Evolutionary conservation across 2,888 invertebrate genomes (phyloP).

Genomic region (Caenorhabditis angaria): DNA sequence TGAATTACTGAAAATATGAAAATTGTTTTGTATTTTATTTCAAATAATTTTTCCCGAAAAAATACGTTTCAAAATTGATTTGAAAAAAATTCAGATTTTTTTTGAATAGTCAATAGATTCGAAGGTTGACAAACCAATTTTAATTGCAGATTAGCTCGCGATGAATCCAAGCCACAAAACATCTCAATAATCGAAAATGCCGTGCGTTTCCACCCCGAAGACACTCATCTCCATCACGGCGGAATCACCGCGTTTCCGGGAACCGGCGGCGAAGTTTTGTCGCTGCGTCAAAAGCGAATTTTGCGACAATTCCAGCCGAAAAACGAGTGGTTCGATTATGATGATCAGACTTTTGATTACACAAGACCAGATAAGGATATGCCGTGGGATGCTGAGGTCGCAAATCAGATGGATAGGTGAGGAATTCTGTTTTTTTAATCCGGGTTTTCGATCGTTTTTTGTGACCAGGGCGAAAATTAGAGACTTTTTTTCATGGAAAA

Average conservation of each 20-base stretch:
- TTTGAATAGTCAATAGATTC: no score
- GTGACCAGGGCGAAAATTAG: not conserved
- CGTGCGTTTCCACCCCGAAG: constrained; percentile 68
- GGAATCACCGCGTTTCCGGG: constrained; percentile 71
- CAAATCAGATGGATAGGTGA: constrained; percentile 67
- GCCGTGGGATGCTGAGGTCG: constrained; percentile 71
- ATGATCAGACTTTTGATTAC: constrained; percentile 64
- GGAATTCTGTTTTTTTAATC: not conserved
- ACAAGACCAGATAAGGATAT: constrained; percentile 57
- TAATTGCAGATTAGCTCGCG: constrained; percentile 55
- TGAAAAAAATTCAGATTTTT: not conserved
- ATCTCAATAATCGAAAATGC: constrained; percentile 64
- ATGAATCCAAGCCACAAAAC: constrained; percentile 59
- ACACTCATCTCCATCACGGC: constrained; percentile 63
- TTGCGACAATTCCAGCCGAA: constrained; percentile 69
- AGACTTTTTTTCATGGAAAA: no score
- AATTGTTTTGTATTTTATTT: no score
- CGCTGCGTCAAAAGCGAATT: constrained; percentile 65
- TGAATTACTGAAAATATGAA: no score
- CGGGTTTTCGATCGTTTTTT: not conserved
- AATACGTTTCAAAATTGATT: no score
- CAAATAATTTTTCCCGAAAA: no score
- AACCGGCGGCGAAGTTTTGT: constrained; percentile 62
- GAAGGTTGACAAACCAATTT: no score
- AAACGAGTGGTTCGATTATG: constrained; percentile 71